Evolutionary conservation across 2,888 invertebrate genomes (phyloP).

Genomic region (Anoncus sp.): DNA sequence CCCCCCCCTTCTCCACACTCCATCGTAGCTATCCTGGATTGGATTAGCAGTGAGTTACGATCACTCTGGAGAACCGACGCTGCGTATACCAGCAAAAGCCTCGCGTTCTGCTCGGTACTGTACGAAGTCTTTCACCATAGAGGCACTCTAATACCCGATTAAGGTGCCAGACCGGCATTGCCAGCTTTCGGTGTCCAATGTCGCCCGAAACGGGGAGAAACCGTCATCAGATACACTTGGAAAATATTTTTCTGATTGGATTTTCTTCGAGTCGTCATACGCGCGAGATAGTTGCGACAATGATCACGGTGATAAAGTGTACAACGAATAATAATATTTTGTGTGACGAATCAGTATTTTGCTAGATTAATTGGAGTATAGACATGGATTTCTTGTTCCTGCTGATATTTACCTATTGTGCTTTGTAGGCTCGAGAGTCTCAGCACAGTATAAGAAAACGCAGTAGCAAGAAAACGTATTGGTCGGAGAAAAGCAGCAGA

Average conservation of each 20-base stretch:
- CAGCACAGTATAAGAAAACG: constrained; percentile 20
- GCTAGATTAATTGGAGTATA: background rate
- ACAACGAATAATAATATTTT: background rate
- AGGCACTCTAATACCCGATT: constrained; percentile 40
- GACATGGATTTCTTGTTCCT: constrained; percentile 7
- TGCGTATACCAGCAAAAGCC: background rate
- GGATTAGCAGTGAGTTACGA: constrained; percentile 78
- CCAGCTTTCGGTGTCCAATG: background rate
- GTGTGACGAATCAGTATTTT: background rate
- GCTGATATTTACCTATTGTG: background rate
- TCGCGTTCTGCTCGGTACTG: background rate
- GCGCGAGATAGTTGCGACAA: background rate
- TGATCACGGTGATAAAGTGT: background rate
- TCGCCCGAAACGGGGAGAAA: background rate
- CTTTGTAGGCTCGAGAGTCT: constrained; percentile 2
- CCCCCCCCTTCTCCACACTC: constrained; percentile 10
- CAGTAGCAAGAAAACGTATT: constrained; percentile 20
- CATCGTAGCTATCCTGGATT: constrained; percentile 69
- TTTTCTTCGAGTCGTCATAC: background rate
- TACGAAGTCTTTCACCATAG: constrained; percentile 11
- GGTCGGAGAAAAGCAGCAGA: constrained; percentile 41
- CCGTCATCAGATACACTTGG: too few relatives aligned
- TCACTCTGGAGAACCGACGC: constrained; percentile 51
- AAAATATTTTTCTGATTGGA: background rate
- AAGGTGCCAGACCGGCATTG: constrained; percentile 18